Conservation (phyloP, 2,888 invertebrate species). For the Aplocera efformata region DNA sequence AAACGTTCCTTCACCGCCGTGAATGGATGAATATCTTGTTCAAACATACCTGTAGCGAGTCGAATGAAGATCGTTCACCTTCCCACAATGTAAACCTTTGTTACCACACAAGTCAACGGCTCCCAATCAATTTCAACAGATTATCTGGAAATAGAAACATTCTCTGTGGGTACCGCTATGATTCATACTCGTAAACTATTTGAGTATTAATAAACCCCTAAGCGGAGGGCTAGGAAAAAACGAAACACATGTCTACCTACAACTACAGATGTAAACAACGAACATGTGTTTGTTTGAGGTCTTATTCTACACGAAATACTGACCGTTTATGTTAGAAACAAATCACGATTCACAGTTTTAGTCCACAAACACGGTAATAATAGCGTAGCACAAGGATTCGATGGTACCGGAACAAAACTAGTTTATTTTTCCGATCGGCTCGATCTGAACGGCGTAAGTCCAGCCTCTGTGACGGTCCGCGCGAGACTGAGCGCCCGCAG, state of each 20-base stretch:
- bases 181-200: conserved; percentile 59
- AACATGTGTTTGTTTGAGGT: conserved; percentile 46
- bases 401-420: conserved; percentile 73
- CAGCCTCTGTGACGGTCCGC: conserved; percentile 63
- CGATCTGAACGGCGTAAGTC: conserved; percentile 59
- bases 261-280: conserved; percentile 69
- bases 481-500: conserved; percentile 77
- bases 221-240: conserved; percentile 55
- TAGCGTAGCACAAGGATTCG: conserved; percentile 57
- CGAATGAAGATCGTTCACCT: conserved; percentile 72
- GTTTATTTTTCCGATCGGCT: conserved; percentile 72
- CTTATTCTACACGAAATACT: conserved; percentile 47
- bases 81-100: conserved; percentile 72
- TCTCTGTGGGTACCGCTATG: conserved; percentile 66
- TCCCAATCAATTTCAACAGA: conserved; percentile 72
- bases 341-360: conserved; percentile 60
- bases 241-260: conserved; percentile 59
- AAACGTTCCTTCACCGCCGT: conserved; percentile 35
- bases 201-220: conserved; percentile 60
- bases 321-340: conserved; percentile 66
- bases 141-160: conserved; percentile 78
- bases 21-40: conserved; percentile 44
- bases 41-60: conserved; percentile 69
- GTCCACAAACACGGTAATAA: conserved; percentile 67
- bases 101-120: conserved; percentile 72